Evolutionary conservation across 2,113 vertebrate genomes (phyloP), one percentile per base, ranked within the genome.

Genomic region (Chinchilla lanigera): DNA sequence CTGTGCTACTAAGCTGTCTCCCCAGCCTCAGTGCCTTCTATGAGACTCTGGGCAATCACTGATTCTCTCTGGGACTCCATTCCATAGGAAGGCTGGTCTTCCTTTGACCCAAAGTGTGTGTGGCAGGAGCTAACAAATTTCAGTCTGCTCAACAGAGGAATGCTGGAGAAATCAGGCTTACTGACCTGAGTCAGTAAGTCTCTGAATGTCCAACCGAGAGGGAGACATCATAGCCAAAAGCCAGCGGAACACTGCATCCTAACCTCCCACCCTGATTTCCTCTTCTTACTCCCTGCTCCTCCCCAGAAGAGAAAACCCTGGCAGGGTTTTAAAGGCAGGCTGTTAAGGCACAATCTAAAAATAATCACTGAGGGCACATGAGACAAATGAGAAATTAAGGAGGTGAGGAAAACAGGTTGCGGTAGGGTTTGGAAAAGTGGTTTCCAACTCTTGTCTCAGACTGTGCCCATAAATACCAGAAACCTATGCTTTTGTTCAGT

Each of bases 331-430:
- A 22, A 84, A 86, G 95, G 93, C 80, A 94, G 35, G 73, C 86
- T 95, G 78, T 86, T 90, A 96, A 91, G 28, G 89, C 75, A 94
- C 5, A 81, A 67, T 80, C 93, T 96, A 97, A 97, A 97, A 97
- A 96, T 95, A 97, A 86, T 86, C 60, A 93, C 33, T 19, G 28
- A 96, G 47, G 56, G 20, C 50, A 95, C 56, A 50, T n/a, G 67
- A 84, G 77, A 97, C 63, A 85, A 90, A 75, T 95, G 19, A 93
- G 87, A 95, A 97, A 16, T 16, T 16, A 58, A 89, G 38, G 63
- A 89, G 11, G 67, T 75, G 13, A 67, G 82, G 75, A n/a, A 92
- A 88, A 71, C 6, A 35, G 22, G 41, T 3, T 50, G 35, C 30
- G 26, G 28, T 33, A 28, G 17, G 30, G n/a, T 80, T 67, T 73